phyloP scores from a whole-genome alignment of 2,888 invertebrate species.

The Gortyna flavago region DNA sequence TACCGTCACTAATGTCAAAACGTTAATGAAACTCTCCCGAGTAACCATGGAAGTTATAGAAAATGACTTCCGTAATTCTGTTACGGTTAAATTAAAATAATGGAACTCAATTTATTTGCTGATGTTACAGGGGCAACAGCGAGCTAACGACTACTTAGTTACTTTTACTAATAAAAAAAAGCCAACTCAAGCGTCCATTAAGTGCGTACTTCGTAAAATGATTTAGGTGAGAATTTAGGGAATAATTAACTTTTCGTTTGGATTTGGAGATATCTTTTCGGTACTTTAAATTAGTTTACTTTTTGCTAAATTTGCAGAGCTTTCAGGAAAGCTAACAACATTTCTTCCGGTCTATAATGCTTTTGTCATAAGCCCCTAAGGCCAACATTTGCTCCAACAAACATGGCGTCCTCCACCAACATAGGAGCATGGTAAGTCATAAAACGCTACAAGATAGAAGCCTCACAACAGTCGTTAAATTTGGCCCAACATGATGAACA shows the following conservation, averaged over 20 bases:
- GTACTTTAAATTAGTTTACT: constrained; percentile 37
- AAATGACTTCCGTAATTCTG: constrained; percentile 62
- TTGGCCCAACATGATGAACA: constrained; percentile 60
- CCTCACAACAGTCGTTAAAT: constrained; percentile 56
- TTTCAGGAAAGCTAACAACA: constrained; percentile 10
- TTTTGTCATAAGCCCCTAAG: constrained; percentile 12
- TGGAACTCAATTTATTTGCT: constrained; percentile 70
- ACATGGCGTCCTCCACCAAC: constrained; percentile 10
- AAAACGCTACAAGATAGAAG: constrained; percentile 50
- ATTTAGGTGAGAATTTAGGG: constrained; percentile 42
- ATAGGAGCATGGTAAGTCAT: constrained; percentile 25
- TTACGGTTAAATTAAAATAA: constrained; percentile 72
- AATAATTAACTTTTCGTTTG: constrained; percentile 56
- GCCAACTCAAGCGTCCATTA: constrained; percentile 47
- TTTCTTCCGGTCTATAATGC: constrained; percentile 16
- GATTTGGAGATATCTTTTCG: constrained; percentile 35
- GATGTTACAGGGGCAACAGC: constrained; percentile 60
- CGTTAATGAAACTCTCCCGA: constrained; percentile 50
- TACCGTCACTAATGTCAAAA: constrained; percentile 59
- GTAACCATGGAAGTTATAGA: constrained; percentile 50
- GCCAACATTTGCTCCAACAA: constrained; percentile 28
- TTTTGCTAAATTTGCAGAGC: constrained; percentile 48
- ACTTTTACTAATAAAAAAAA: constrained; percentile 61
- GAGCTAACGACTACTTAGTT: constrained; percentile 52
- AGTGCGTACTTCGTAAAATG: constrained; percentile 52